Evolutionary conservation across 2,113 vertebrate species (phyloP), one percentile per base, ranked within the genome.

Genomic region (Telmatochromis sp.): DNA sequence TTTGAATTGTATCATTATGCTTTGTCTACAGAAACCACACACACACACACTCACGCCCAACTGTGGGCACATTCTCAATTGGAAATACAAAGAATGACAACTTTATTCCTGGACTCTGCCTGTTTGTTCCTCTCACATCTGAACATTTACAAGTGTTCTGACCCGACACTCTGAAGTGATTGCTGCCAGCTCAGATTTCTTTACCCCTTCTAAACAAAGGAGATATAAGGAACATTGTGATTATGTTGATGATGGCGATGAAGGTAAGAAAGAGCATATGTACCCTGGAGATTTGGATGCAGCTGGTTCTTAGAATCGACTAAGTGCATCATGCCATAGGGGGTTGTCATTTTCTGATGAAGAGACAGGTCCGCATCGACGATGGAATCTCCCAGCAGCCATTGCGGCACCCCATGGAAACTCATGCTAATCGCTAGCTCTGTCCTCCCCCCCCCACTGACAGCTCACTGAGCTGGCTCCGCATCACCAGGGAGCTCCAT

Each of bases 331-430:
- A 79, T 91, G 87, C 94, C 92, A 90, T 82, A 50, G 95, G 95
- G 95, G 95, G 95, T 91, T 95, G 95, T 95, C 95, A 95, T 86
- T 94, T 92, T 84, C 86, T 82, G n/a, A 93, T 91, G 93, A 95
- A 93, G 94, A 94, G 95, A 95, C 93, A 89, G 92, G 94, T 92
- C 91, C 86, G 87, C 58, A 92, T 90, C 88, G 91, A 83, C 55
- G 88, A 94, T 87, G 89, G 86, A 93, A 95, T 93, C 91, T 95
- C 95, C 95, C 94, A 94, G 90, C 92, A 95, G 91, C 95, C 94
- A 93, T 28, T 63, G 93, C 95, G 65, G 92, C 92, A 13, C 95
- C 94, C 92, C 95, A 91, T 93, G 94, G 94, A 95, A 95, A 95
- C 93, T 95, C 91, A 95, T 95, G 93, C 94, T 96, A 95, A 95